phyloP scores from a whole-genome alignment of 2,113 vertebrate genomes.

The Stomatorhinus ivindoensis region DNA sequence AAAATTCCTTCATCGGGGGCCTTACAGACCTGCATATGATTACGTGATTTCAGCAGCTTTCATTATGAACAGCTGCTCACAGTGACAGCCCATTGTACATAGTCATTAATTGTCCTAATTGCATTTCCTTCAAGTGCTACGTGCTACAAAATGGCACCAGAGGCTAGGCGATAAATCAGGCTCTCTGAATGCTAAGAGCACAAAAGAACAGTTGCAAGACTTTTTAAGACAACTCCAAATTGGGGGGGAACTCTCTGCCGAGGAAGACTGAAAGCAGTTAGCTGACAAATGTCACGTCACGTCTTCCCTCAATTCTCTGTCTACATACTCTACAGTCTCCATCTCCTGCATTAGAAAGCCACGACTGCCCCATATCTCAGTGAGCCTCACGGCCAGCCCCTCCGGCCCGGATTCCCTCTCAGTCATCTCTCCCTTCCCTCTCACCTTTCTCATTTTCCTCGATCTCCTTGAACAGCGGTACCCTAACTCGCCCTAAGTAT shows the following conservation, averaged over 20 bases:
- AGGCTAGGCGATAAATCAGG: constrained; percentile 8
- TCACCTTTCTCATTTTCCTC: background rate
- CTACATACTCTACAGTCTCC: background rate
- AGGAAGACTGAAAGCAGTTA: background rate
- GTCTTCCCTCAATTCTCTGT: background rate
- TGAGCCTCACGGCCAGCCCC: background rate
- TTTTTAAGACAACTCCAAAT: background rate
- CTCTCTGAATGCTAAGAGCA: background rate
- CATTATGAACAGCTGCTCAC: constrained; percentile 12
- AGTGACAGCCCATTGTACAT: background rate
- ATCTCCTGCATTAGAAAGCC: background rate
- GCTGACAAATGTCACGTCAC: background rate
- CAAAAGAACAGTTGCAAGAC: background rate
- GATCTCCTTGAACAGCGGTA: too few relatives aligned
- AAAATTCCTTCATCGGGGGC: background rate
- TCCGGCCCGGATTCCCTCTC: background rate
- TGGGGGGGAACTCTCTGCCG: background rate
- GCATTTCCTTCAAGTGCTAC: constrained; percentile 4
- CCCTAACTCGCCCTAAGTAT: background rate
- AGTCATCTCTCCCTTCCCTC: background rate
- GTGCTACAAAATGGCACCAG: background rate
- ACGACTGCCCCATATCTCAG: background rate
- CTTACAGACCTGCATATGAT: background rate
- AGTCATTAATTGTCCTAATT: constrained; percentile 14
- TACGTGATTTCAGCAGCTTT: constrained; percentile 8